These are phyloP conservation scores for Pao palembangensis DNA, from an alignment of 2,113 vertebrate genomes.

Conservation along the genomic window DNA sequence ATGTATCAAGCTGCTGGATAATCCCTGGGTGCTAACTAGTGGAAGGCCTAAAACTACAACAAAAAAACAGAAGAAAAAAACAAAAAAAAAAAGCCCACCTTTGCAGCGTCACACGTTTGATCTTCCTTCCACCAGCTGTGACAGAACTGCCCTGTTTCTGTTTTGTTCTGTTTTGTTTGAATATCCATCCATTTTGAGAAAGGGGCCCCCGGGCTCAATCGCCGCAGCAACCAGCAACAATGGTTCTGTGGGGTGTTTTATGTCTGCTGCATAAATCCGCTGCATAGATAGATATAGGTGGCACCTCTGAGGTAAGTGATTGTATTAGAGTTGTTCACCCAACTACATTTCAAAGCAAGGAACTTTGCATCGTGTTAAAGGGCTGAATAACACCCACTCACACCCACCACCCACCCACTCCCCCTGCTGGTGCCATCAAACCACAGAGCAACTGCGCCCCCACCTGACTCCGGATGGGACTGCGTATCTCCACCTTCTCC, in stretches of 20 bases:
- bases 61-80: slow-evolving; percentile 3
- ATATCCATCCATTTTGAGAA: slow-evolving; percentile 42
- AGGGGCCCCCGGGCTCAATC: not conserved
- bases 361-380: slow-evolving; percentile 41
- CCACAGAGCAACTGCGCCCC: slow-evolving; percentile 60
- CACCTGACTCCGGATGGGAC: slow-evolving; percentile 39
- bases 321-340: slow-evolving; percentile 50
- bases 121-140: slow-evolving; percentile 5
- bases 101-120: not conserved
- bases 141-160: slow-evolving; percentile 5
- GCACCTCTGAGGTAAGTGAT: slow-evolving; percentile 59
- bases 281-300: slow-evolving; percentile 41
- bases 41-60: slow-evolving; percentile 21
- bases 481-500: not conserved
- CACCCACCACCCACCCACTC: too few relatives aligned
- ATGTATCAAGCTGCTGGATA: slow-evolving; percentile 56
- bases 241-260: slow-evolving; percentile 23
- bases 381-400: slow-evolving; percentile 36
- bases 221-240: too few relatives aligned
- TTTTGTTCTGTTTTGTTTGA: not conserved
- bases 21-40: slow-evolving; percentile 41
- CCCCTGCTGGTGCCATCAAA: slow-evolving; percentile 5
- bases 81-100: slow-evolving; percentile 25
- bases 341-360: slow-evolving; percentile 51
- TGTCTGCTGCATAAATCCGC: slow-evolving; percentile 23